A percentile compares a stretch with the other conserved stretches of the same genome.
These are phyloP conservation scores for Nudaria mundana DNA, from an alignment of 2,888 invertebrate genomes.

Conservation along the genomic window DNA sequence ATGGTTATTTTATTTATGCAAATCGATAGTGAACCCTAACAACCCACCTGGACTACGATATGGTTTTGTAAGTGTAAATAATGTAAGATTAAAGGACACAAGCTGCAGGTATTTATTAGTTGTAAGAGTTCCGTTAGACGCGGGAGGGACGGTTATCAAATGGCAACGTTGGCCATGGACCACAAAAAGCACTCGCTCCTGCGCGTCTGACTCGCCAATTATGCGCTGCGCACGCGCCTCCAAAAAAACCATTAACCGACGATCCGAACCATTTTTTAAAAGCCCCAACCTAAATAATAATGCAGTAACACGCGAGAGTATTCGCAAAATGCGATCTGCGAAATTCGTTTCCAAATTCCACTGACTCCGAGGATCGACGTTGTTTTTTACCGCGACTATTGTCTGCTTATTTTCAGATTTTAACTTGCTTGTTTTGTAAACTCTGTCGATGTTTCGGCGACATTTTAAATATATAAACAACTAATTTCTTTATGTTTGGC, in stretches of 20 bases:
- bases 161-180: conserved; percentile 21
- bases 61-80: too few relatives aligned
- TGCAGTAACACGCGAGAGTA: conserved; percentile 80
- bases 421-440: conserved; percentile 46
- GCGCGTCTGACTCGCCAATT: conserved; percentile 67
- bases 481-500: conserved; percentile 24
- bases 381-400: conserved; percentile 71
- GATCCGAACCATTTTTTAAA: conserved; percentile 73
- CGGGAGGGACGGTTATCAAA: conserved; percentile 38
- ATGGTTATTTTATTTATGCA: too few relatives aligned
- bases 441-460: conserved; percentile 44
- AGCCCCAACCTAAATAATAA: conserved; percentile 76
- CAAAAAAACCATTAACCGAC: conserved; percentile 66
- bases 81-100: too few relatives aligned
- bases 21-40: too few relatives aligned
- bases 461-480: conserved; percentile 25
- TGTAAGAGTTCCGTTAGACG: conserved; percentile 37
- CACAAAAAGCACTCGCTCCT: conserved; percentile 50
- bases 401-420: conserved; percentile 62
- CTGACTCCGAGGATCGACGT: conserved; percentile 44
- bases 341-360: conserved; percentile 78
- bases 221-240: conserved; percentile 76
- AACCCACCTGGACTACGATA: too few relatives aligned
- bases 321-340: conserved; percentile 78
- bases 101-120: too few relatives aligned